Evolutionary conservation across 2,888 invertebrate species (phyloP).

Genomic region (Drosophila hamatofila): DNA sequence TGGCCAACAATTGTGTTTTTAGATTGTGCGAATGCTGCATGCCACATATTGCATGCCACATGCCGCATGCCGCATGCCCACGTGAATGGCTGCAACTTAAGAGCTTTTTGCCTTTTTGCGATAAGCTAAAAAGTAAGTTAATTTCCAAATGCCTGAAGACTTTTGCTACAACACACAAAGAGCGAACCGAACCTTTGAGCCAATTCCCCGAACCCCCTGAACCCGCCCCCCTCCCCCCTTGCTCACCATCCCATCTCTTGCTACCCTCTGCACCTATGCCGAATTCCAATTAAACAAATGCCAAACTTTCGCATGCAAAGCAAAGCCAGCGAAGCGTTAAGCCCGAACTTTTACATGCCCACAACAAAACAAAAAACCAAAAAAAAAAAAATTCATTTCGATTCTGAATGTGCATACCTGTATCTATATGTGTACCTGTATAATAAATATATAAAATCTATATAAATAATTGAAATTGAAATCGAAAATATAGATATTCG

Average conservation of each 20-base stretch:
- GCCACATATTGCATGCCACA: conserved; percentile 13
- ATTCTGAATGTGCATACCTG: neutral
- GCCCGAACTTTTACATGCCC: conserved; percentile 58
- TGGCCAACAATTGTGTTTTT: conserved; percentile 13
- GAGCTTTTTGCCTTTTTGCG: neutral
- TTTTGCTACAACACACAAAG: conserved; percentile 33
- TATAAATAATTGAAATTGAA: conserved; percentile 16
- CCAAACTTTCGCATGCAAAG: conserved; percentile 67
- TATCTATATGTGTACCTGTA: neutral
- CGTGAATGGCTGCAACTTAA: neutral
- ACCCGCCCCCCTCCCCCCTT: accelerated
- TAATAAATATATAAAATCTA: neutral
- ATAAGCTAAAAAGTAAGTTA: conserved; percentile 32
- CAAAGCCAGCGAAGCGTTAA: conserved; percentile 57
- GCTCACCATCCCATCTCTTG: no score
- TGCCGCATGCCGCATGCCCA: neutral
- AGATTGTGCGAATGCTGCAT: neutral
- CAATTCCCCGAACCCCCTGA: neutral
- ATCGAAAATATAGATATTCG: conserved; percentile 9
- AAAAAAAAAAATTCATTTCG: conserved; percentile 18
- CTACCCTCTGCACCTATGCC: conserved; percentile 29
- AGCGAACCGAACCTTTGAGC: neutral
- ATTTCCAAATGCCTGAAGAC: conserved; percentile 35
- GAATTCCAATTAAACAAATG: conserved; percentile 78
- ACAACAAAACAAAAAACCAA: neutral